Evolutionary conservation across 1,140 invertebrate genomes (phyloP), one percentile per base, ranked within the genome.

Genomic region (Leptonema lineaticorne): DNA sequence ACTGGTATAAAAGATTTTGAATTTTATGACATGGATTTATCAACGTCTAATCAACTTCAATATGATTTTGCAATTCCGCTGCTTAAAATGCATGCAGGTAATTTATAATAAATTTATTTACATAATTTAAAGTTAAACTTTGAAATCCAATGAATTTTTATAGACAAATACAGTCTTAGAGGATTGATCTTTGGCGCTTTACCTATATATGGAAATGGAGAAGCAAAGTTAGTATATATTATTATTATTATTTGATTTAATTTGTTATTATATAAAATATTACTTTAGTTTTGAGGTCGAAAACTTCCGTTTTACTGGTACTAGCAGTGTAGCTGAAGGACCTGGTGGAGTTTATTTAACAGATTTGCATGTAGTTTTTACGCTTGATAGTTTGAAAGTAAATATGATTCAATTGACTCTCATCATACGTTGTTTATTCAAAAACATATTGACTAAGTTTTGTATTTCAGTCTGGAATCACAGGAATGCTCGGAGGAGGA

Each of bases 401-500:
- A 50, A 57, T 28, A 45, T 18, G 24, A 41, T 41, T 5, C 24
- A 56, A 46, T 22, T 24, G 11, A 28, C 27, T n/a, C 14, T 45
- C 16, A 56, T 37, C 26, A 67, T 11, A 63, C 41, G n/a, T n/a
- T n/a, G 29, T 22, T 11, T 29, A 41, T 22, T 45, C 14, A 24
- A 59, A 30, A 59, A 27, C 59, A 37, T 67, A 50, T 59, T 26
- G 9, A 29, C 20, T 16, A 9, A 58, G 4, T 5, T 60, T 11
- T 30, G 16, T 29, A 60, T 53, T 68, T 60, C 70, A 78, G 77
- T 75, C 75, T 1, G 33, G 69, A 7, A 50, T 75, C 22, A 74
- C 70, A 7, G 77, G 77, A 24, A 77, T 75, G 7, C 77, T 81
- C 59, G 80, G 79, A 4, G 79, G 79, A 37, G 77, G 78, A n/a